Conservation (phyloP, 1,140 invertebrate species). For the Parasteatoda tepidariorum region DNA sequence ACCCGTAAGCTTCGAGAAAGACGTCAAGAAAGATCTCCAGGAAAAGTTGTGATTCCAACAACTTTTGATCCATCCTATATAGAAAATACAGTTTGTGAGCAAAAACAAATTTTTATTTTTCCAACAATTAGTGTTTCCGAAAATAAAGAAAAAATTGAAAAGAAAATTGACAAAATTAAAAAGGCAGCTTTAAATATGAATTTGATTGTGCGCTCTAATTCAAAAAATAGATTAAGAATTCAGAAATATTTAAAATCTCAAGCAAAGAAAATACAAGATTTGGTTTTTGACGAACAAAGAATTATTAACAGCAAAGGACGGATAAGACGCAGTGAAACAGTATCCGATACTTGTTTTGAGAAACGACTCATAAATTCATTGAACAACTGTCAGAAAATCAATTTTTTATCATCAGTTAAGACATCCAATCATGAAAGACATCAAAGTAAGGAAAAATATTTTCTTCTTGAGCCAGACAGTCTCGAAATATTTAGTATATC, state of each 20-base stretch:
- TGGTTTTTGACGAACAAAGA: slow-evolving; percentile 40
- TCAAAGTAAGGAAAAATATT: too few species aligned
- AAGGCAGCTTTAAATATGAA: slow-evolving; percentile 38
- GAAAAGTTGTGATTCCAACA: slow-evolving; percentile 27
- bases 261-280: slow-evolving; percentile 43
- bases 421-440: too few species aligned
- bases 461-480: too few species aligned
- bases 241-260: slow-evolving; percentile 38
- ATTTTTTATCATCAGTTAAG: too few species aligned
- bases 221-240: slow-evolving; percentile 30
- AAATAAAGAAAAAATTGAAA: slow-evolving; percentile 55
- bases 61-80: slow-evolving; percentile 8
- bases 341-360: too few species aligned
- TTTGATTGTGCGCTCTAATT: slow-evolving; percentile 20
- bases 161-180: slow-evolving; percentile 51
- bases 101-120: slow-evolving; percentile 15
- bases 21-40: slow-evolving; percentile 16
- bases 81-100: background rate
- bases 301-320: background rate
- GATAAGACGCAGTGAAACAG: background rate
- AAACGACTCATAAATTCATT: too few species aligned
- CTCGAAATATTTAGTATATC: too few species aligned
- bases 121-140: slow-evolving; percentile 48
- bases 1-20: background rate
- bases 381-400: too few species aligned